Conservation (phyloP, 2,888 invertebrate species). For the Leptothorax acervorum region DNA sequence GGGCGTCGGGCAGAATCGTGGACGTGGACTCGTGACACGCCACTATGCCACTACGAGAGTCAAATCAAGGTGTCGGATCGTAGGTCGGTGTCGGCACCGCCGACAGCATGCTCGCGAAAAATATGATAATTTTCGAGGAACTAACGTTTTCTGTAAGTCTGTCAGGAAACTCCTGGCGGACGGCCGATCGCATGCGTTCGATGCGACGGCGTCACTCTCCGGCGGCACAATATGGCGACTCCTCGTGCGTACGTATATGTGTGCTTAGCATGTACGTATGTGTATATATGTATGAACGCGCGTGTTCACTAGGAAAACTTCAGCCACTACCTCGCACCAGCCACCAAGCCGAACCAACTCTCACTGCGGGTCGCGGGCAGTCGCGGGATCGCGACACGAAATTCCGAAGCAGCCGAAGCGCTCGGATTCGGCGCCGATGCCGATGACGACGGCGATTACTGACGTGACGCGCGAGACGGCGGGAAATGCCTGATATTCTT, state of each 20-base stretch:
- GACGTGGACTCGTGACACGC: conserved; percentile 65
- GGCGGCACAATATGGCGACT: conserved; percentile 67
- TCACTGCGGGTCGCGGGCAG: too few species aligned
- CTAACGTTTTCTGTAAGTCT: conserved; percentile 16
- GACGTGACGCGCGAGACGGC: neutral
- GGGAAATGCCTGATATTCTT: conserved; percentile 58
- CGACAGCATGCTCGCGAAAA: conserved; percentile 27
- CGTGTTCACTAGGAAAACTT: conserved; percentile 55
- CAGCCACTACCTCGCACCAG: conserved; percentile 27
- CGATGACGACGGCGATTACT: neutral
- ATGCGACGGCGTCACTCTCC: conserved; percentile 53
- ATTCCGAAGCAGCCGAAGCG: conserved; percentile 39
- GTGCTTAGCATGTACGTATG: neutral
- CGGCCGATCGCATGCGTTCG: conserved; percentile 42
- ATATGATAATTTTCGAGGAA: conserved; percentile 39
- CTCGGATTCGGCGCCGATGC: conserved; percentile 6
- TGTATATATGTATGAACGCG: too few species aligned
- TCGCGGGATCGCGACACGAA: neutral
- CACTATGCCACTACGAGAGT: conserved; percentile 73
- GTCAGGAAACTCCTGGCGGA: neutral
- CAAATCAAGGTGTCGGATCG: conserved; percentile 57
- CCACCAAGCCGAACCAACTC: conserved; percentile 11
- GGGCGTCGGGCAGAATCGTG: conserved; percentile 58
- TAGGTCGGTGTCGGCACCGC: conserved; percentile 17
- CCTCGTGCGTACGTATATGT: neutral